phyloP scores from a whole-genome alignment of 2,113 vertebrate genomes.

The Cervus canadensis region DNA sequence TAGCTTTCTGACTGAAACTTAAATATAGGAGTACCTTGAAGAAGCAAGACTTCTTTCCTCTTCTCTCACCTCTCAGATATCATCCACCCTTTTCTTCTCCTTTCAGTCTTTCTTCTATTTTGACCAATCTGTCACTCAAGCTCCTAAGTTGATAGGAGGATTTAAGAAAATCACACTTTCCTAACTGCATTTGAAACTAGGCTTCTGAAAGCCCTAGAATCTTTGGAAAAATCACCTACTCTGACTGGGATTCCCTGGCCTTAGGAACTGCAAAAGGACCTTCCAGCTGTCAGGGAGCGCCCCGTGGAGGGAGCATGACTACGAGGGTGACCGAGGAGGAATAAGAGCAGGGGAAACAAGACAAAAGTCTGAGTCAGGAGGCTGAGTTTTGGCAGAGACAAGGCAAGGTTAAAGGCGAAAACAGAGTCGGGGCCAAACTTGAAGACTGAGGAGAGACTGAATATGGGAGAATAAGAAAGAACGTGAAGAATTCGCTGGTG shows the following conservation, averaged over 20 bases:
- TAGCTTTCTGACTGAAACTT: not conserved
- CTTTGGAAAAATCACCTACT: not conserved
- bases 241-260: not conserved
- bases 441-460: not conserved
- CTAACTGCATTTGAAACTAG: not conserved
- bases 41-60: not conserved
- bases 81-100: not conserved
- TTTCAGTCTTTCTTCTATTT: not conserved
- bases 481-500: rapidly evolving
- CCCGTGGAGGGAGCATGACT: not conserved
- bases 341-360: not conserved
- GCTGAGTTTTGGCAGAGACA: not conserved
- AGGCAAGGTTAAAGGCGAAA: not conserved
- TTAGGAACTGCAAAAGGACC: not conserved
- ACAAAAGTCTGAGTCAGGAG: not conserved
- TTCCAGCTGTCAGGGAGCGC: not conserved
- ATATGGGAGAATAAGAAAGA: not conserved
- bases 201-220: not conserved
- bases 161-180: not conserved
- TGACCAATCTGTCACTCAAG: not conserved
- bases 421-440: not conserved
- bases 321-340: not conserved
- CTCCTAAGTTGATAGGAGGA: not conserved
- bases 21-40: not conserved
- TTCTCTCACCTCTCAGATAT: not conserved